These are phyloP conservation scores for Yponomeuta cagnagella DNA, from an alignment of 2,888 invertebrate genomes.

Conservation along the genomic window DNA sequence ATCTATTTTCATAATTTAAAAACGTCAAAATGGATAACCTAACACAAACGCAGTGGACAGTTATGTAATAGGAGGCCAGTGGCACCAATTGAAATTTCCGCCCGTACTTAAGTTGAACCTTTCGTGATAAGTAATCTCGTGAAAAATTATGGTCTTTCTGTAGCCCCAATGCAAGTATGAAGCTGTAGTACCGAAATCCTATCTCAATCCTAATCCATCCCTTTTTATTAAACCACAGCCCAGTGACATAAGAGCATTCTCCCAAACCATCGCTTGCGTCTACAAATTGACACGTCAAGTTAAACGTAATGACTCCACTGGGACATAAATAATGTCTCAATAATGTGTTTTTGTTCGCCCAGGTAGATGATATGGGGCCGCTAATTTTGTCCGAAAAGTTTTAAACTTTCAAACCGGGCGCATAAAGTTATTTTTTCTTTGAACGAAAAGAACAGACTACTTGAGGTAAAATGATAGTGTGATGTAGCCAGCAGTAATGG, in stretches of 20 bases:
- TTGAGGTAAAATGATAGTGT: constrained; percentile 12
- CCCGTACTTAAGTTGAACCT: no score
- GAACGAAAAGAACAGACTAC: neutral
- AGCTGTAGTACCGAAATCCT: no score
- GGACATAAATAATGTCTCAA: constrained; percentile 15
- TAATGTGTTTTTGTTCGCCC: constrained; percentile 14
- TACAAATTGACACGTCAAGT: constrained; percentile 16
- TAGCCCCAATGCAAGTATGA: no score
- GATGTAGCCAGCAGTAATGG: constrained; percentile 28
- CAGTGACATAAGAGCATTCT: neutral
- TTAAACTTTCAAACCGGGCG: neutral
- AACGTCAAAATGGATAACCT: no score
- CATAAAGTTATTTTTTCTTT: neutral
- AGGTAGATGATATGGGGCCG: constrained; percentile 11
- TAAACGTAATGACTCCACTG: constrained; percentile 12
- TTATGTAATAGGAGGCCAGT: no score
- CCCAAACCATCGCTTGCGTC: neutral
- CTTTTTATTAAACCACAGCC: neutral
- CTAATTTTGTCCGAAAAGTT: neutral
- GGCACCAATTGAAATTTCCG: no score
- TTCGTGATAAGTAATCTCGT: no score
- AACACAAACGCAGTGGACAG: no score
- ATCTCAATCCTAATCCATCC: no score
- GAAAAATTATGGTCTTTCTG: no score
- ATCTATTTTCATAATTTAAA: no score